phyloP scores from a whole-genome alignment of 2,888 invertebrate genomes.

The Sarcophaga caerulescens region DNA sequence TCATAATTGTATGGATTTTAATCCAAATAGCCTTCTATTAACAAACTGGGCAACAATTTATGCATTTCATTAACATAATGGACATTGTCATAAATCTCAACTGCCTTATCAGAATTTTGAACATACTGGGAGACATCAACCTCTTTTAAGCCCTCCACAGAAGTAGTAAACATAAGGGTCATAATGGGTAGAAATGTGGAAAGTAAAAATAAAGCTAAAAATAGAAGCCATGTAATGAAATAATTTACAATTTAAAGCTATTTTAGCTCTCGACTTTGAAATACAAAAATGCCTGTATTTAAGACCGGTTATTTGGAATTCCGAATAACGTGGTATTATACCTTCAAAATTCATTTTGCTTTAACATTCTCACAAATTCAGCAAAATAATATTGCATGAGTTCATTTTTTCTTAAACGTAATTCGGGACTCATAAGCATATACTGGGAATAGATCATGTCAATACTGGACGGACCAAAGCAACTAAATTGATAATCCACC shows the following conservation, averaged over 20 bases:
- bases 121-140: slow-evolving; percentile 14
- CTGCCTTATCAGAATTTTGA: slow-evolving; percentile 26
- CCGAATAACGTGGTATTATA: slow-evolving; percentile 69
- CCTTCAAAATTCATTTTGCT: slow-evolving; percentile 71
- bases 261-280: neutral
- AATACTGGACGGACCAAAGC: slow-evolving; percentile 70
- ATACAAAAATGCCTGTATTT: slow-evolving; percentile 58
- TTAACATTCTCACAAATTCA: slow-evolving; percentile 69
- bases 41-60: slow-evolving; percentile 43
- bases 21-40: slow-evolving; percentile 60
- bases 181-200: slow-evolving; percentile 49
- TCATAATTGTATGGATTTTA: slow-evolving; percentile 2
- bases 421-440: slow-evolving; percentile 70
- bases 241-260: neutral
- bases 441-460: slow-evolving; percentile 73
- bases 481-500: slow-evolving; percentile 74
- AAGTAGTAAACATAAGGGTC: neutral
- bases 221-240: slow-evolving; percentile 10
- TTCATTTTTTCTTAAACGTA: slow-evolving; percentile 70
- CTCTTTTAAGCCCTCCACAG: slow-evolving; percentile 45
- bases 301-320: slow-evolving; percentile 67
- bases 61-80: slow-evolving; percentile 41
- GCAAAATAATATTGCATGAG: slow-evolving; percentile 72
- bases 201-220: slow-evolving; percentile 53
- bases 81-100: neutral